Percentiles rank a stretch among this genome's conserved stretches.
These are phyloP conservation scores for Girardinichthys multiradiatus DNA, from an alignment of 2,113 vertebrate species.

Conservation along the genomic window DNA sequence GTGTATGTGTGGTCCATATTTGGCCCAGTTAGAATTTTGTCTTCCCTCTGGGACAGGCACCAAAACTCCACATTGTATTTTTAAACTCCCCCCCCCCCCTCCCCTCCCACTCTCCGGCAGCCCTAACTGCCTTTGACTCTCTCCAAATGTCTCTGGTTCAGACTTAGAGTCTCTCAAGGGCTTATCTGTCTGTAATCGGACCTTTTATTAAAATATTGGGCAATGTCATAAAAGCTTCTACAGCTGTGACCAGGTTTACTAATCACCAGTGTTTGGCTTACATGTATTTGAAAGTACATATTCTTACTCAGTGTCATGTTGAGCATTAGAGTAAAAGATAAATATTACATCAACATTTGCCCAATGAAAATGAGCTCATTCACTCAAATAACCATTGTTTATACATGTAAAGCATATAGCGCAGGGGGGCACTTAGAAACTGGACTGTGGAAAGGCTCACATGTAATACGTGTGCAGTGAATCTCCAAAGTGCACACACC, in stretches of 20 bases:
- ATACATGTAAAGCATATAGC: no score
- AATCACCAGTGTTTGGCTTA: background rate
- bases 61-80: slow-evolving; percentile 52
- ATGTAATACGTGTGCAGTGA: no score
- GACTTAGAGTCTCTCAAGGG: slow-evolving; percentile 28
- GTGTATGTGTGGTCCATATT: slow-evolving; percentile 35
- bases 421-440: no score
- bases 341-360: background rate
- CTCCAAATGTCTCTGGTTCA: slow-evolving; percentile 18
- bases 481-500: no score
- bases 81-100: slow-evolving; percentile 23
- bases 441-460: no score
- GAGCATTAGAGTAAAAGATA: background rate
- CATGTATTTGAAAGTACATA: background rate
- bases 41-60: slow-evolving; percentile 47
- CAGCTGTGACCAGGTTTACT: background rate
- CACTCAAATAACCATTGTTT: no score
- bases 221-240: background rate
- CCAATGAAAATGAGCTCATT: background rate
- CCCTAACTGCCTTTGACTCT: background rate
- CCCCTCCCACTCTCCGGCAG: background rate
- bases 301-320: background rate
- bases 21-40: slow-evolving; percentile 46
- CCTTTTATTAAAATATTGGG: slow-evolving; percentile 5
- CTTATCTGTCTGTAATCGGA: slow-evolving; percentile 37